Percentiles rank a stretch among this genome's conserved stretches.
These are phyloP conservation scores for Lampris incognitus DNA, from an alignment of 2,113 vertebrate genomes.

Conservation along the genomic window DNA sequence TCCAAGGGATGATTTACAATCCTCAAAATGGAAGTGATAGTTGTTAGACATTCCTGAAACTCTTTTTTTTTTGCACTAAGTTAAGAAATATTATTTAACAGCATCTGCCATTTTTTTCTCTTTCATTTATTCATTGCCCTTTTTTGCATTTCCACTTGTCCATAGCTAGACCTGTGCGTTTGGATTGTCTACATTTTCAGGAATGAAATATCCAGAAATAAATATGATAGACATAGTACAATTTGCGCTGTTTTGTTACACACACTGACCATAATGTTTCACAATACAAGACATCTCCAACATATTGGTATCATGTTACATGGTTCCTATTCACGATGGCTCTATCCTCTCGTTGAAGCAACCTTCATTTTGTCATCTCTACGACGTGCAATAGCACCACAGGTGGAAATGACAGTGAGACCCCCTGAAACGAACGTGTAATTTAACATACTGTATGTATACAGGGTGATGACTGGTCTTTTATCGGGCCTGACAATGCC, in stretches of 20 bases:
- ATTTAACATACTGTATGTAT: not conserved
- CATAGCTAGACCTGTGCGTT: not conserved
- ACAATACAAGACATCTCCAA: no score
- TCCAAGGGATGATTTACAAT: slow-evolving; percentile 12
- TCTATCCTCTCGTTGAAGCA: not conserved
- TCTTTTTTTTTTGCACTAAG: no score
- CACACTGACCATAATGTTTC: no score
- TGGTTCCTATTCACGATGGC: not conserved
- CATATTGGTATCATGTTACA: no score
- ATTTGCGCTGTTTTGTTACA: not conserved
- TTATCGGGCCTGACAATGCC: slow-evolving; percentile 12
- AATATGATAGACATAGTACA: no score
- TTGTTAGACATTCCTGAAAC: not conserved
- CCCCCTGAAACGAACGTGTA: not conserved
- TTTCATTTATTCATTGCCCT: not conserved
- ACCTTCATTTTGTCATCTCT: not conserved
- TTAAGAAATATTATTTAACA: not conserved
- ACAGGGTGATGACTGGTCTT: not conserved
- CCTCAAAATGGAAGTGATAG: not conserved
- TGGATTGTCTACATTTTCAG: no score
- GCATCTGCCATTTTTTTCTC: not conserved
- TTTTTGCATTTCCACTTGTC: not conserved
- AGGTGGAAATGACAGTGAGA: not conserved
- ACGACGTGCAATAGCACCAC: not conserved
- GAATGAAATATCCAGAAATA: no score